A percentile compares a stretch with the other conserved stretches of the same genome.
phyloP scores from a whole-genome alignment of 2,113 vertebrate species.

The Asarcornis scutulata region DNA sequence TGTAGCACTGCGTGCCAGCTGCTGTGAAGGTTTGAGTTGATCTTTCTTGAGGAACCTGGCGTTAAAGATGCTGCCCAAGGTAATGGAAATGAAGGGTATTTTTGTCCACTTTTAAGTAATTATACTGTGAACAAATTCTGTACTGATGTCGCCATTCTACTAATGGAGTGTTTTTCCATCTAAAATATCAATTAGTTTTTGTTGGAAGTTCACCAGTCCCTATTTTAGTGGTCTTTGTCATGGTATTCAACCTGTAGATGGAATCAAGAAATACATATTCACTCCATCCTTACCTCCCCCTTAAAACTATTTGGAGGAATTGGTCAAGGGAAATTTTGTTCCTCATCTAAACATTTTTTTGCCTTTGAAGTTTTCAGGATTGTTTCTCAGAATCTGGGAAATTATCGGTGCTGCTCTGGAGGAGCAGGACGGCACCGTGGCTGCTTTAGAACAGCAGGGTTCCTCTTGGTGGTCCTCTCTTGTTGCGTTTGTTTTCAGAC shows the following conservation, averaged over 20 bases:
- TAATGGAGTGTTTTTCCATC: not conserved
- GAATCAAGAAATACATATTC: rapidly evolving
- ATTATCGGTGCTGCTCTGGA: not conserved
- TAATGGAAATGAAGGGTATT: not conserved
- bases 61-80: not conserved
- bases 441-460: not conserved
- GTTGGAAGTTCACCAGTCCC: not conserved
- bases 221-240: not conserved
- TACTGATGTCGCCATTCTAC: not conserved
- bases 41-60: not conserved
- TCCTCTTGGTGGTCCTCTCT: not conserved
- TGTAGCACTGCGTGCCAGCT: not conserved
- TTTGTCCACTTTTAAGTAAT: not conserved
- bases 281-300: not conserved
- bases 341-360: not conserved
- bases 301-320: not conserved
- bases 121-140: no score
- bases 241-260: not conserved
- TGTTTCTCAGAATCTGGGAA: not conserved
- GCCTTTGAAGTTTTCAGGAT: not conserved
- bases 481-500: not conserved
- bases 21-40: not conserved
- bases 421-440: not conserved
- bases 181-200: not conserved
- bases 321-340: not conserved